Evolutionary conservation across 2,113 vertebrate genomes (phyloP).

Genomic region (Origma solitaria): DNA sequence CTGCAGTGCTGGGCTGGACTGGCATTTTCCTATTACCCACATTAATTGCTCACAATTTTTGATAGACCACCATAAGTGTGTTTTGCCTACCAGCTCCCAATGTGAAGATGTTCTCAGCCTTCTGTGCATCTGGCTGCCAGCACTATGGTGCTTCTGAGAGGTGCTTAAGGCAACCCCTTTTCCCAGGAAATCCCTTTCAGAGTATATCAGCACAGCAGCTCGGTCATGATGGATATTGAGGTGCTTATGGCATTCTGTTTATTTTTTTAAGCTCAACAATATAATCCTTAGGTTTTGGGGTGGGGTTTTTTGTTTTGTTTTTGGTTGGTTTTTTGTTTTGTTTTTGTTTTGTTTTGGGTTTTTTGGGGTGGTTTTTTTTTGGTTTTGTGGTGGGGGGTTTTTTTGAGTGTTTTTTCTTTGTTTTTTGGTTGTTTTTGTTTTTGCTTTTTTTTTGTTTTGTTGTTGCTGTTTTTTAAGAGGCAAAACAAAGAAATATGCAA

Average conservation of each 20-base stretch:
- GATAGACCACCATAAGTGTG: background rate
- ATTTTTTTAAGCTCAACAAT: background rate
- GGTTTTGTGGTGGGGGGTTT: too few relatives aligned
- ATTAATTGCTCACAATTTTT: background rate
- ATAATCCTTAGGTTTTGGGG: background rate
- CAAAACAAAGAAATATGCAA: background rate
- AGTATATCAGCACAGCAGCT: background rate
- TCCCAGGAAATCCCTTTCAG: background rate
- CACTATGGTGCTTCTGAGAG: background rate
- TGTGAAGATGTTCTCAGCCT: background rate
- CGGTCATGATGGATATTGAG: background rate
- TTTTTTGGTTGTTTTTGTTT: background rate
- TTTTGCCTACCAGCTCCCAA: background rate
- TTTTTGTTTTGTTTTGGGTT: background rate
- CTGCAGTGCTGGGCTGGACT: background rate
- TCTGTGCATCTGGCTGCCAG: background rate
- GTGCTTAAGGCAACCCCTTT: background rate
- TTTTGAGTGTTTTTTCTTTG: too few relatives aligned
- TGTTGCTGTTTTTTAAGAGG: background rate
- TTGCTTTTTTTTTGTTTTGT: background rate
- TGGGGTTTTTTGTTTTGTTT: too few relatives aligned
- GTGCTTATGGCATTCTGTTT: background rate
- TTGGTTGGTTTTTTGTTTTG: background rate
- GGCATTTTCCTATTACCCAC: background rate
- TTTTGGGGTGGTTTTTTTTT: too few relatives aligned